Percentiles rank a stretch among this genome's conserved stretches.
These are phyloP conservation scores for Acanthaster planci DNA, from an alignment of 35 echinoderm and acorn worm species.

Conservation along the genomic window DNA sequence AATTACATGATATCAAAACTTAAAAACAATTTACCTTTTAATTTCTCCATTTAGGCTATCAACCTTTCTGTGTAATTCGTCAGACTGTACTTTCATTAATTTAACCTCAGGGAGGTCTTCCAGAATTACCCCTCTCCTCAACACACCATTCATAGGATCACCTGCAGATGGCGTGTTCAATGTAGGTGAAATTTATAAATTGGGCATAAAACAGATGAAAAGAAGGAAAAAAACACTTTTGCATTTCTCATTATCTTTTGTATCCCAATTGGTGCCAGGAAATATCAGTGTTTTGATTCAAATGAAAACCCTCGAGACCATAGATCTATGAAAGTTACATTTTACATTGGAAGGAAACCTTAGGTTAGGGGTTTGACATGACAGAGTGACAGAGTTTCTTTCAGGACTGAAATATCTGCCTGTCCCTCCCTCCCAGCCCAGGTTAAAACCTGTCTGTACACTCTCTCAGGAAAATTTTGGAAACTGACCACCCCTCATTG, in stretches of 20 bases:
- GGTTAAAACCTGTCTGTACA: too few relatives aligned
- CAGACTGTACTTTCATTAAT: background rate
- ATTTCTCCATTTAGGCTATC: constrained; percentile 3
- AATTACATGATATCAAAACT: background rate
- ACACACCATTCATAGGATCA: background rate
- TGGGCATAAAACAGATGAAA: background rate
- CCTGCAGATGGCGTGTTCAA: background rate
- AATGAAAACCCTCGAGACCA: background rate
- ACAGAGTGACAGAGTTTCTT: too few relatives aligned
- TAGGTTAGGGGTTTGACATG: too few relatives aligned
- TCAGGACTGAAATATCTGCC: too few relatives aligned
- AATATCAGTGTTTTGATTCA: background rate
- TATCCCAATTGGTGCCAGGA: background rate
- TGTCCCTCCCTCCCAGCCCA: too few relatives aligned
- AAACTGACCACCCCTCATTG: too few relatives aligned
- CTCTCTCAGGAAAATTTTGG: too few relatives aligned
- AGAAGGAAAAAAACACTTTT: too few relatives aligned
- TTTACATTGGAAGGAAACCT: background rate
- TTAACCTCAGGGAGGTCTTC: background rate
- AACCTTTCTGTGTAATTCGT: background rate
- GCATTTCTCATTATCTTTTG: background rate
- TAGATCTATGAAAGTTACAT: background rate
- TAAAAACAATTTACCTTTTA: background rate
- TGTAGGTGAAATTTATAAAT: background rate
- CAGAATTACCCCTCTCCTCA: background rate